phyloP scores from a whole-genome alignment of 2,888 invertebrate genomes.

The Venusia cambrica region DNA sequence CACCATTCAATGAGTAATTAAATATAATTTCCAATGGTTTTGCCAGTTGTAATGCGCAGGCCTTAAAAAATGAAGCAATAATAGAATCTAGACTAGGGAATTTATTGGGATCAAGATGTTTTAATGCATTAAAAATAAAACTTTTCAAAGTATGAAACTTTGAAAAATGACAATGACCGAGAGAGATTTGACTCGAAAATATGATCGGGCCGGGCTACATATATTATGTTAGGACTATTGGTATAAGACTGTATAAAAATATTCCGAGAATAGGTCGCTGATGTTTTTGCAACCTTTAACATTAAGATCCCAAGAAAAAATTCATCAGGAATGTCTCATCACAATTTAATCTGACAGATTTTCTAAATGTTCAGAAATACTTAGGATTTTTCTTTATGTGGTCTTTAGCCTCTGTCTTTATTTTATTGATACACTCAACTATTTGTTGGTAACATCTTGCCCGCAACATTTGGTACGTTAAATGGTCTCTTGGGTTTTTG shows the following conservation, averaged over 20 bases:
- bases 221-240: no score
- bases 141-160: no score
- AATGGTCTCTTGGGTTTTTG: slow-evolving; percentile 1
- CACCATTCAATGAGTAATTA: neutral
- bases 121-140: no score
- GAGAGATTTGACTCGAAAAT: no score
- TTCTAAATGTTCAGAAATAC: slow-evolving; percentile 3
- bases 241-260: no score
- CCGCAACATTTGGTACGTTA: neutral
- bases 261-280: slow-evolving; percentile 1
- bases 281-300: slow-evolving; percentile 1
- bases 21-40: neutral
- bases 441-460: neutral
- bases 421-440: no score
- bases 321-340: slow-evolving; percentile 1
- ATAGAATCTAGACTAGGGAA: neutral
- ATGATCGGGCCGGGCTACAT: no score
- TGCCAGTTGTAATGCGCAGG: neutral
- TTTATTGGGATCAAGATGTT: neutral
- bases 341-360: slow-evolving; percentile 1
- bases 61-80: neutral
- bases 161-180: no score
- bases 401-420: neutral
- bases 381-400: slow-evolving; percentile 4
- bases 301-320: neutral